Conservation (phyloP, 1,140 invertebrate genomes). For the Bombus haemorrhoidalis region DNA sequence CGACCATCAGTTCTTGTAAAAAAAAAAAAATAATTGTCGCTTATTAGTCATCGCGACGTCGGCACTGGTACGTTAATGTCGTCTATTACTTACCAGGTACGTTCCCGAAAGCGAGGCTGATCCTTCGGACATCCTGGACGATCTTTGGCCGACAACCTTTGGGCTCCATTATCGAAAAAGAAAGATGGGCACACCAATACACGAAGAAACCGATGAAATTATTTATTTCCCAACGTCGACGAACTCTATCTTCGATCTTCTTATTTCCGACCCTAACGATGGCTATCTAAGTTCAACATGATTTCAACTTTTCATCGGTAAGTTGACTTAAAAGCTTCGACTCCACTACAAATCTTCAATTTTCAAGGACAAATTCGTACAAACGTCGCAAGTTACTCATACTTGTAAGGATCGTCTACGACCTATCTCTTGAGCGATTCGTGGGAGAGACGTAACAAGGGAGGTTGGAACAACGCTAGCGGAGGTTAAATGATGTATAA, state of each 20-base stretch:
- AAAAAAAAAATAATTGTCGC: constrained; percentile 55
- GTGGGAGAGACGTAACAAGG: neutral
- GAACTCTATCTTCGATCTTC: constrained; percentile 7
- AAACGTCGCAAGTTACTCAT: neutral
- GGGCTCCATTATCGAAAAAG: constrained; percentile 25
- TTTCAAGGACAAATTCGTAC: neutral
- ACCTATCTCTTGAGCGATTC: neutral
- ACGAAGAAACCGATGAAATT: constrained; percentile 20
- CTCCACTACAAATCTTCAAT: no score
- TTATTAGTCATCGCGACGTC: constrained; percentile 61
- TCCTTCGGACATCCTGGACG: constrained; percentile 29
- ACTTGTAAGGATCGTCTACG: neutral
- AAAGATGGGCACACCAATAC: constrained; percentile 17
- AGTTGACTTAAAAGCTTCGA: neutral
- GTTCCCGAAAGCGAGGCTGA: constrained; percentile 39
- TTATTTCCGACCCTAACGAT: neutral
- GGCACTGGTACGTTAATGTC: constrained; percentile 72
- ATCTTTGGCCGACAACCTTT: neutral
- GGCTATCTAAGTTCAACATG: neutral
- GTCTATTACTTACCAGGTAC: constrained; percentile 70
- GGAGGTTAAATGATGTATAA: constrained; percentile 60
- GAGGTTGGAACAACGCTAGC: constrained; percentile 7
- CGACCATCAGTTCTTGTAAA: constrained; percentile 53
- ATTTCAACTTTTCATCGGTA: constrained; percentile 3
- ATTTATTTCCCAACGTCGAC: constrained; percentile 19